A percentile compares a stretch with the other conserved stretches of the same genome.
These are phyloP conservation scores for Pogonognathellus flavescens DNA, from an alignment of 1,140 invertebrate genomes.

Conservation along the genomic window DNA sequence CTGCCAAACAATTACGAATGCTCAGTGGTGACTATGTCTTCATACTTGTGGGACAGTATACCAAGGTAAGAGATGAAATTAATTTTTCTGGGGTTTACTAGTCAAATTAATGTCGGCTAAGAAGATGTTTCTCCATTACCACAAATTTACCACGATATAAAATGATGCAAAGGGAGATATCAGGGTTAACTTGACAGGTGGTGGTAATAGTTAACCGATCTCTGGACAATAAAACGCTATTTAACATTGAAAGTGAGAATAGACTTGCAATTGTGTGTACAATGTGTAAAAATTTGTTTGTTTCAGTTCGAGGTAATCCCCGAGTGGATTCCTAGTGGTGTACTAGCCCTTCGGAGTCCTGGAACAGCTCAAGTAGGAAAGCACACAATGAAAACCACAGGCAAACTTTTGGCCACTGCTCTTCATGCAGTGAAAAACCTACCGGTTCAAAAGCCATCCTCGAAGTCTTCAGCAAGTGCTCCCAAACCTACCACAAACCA, in stretches of 20 bases:
- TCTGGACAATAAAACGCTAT: no score
- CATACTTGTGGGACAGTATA: constrained; percentile 68
- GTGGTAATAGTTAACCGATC: no score
- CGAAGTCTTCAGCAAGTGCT: constrained; percentile 17
- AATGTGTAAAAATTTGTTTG: constrained; percentile 21
- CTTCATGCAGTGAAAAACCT: constrained; percentile 57
- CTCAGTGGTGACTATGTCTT: constrained; percentile 70
- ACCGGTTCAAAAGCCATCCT: neutral
- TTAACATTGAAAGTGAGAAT: no score
- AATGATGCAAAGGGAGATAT: no score
- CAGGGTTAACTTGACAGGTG: no score
- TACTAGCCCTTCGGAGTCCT: constrained; percentile 63
- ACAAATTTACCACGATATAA: no score
- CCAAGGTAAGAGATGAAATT: constrained; percentile 58
- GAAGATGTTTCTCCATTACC: no score
- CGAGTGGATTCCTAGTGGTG: constrained; percentile 66
- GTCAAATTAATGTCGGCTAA: no score
- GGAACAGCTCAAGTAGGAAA: constrained; percentile 58
- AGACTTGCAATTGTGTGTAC: neutral
- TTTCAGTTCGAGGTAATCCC: constrained; percentile 65
- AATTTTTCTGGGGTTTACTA: no score
- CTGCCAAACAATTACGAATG: constrained; percentile 68
- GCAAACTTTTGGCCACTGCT: constrained; percentile 62
- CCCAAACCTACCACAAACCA: constrained; percentile 30
- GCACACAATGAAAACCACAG: constrained; percentile 61